These are phyloP conservation scores for Vandiemenella viatica DNA, from an alignment of 2,888 invertebrate species.

Conservation along the genomic window DNA sequence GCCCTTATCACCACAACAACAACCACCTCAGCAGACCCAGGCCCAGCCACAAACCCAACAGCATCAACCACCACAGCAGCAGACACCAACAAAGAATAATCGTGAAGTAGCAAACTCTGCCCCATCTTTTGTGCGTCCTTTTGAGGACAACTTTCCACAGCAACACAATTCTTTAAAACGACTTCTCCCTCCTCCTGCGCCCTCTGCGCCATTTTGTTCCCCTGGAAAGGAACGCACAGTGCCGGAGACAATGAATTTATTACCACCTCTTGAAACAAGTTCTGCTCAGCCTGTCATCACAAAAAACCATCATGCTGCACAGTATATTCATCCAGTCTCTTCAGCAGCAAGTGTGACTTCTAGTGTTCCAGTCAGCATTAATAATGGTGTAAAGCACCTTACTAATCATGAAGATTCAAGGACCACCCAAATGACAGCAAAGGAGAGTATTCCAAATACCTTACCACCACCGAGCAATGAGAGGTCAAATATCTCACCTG, in stretches of 20 bases:
- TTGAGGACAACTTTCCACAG: conserved; percentile 24
- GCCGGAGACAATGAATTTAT: not conserved
- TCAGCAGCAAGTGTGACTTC: not conserved
- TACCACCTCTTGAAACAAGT: not conserved
- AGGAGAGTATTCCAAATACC: too few species aligned
- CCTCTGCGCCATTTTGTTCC: not conserved
- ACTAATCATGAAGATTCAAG: not conserved
- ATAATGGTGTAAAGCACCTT: not conserved
- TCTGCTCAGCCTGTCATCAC: not conserved
- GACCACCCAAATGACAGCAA: not conserved
- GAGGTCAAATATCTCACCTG: too few species aligned
- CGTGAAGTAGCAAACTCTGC: conserved; percentile 10
- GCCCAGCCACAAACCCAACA: conserved; percentile 11
- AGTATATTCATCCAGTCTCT: not conserved
- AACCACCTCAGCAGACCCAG: too few species aligned
- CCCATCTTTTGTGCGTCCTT: conserved; percentile 27
- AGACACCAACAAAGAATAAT: not conserved
- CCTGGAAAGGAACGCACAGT: conserved; percentile 1
- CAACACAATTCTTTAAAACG: conserved; percentile 9
- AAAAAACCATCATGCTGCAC: not conserved
- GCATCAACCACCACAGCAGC: conserved; percentile 3
- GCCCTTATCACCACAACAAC: conserved; percentile 20
- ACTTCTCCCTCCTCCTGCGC: conserved; percentile 2
- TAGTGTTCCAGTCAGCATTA: not conserved
- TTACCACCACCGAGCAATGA: too few species aligned